Evolutionary conservation across 92 coral and sea anemone genomes (phyloP), one percentile per base, ranked within the genome.

Genomic region (Palythoa heliodiscus): DNA sequence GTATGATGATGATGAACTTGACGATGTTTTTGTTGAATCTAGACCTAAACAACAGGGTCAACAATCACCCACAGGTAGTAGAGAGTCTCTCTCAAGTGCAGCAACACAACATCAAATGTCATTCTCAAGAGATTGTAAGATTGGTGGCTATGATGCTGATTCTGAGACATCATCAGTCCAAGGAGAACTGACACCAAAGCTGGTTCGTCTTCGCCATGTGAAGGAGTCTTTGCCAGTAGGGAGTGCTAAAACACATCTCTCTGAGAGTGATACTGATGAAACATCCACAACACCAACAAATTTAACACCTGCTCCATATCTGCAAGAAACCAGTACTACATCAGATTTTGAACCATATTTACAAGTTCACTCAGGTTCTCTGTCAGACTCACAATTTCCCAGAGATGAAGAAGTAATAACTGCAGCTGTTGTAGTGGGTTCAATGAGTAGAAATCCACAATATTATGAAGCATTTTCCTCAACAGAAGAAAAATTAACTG

Each of bases 111-210:
- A 60, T 14, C 68, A 17, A 54, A 54, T 22, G 19, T 52, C n/a
- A 88, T 55, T 76, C 70, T 72, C 88, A 50, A 37, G 71, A 16
- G 73, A 64, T 73, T 61, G 19, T 11, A 70, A 47, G 23, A 9
- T 80, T 43, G 87, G 87, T 88, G 92, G 99, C 71, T 94, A 98
- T 82, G 99, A 96, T 89, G 99, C 99, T 11, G 99, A 96, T 80
- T 96, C 99, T 7, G 99, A 96, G 74, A 96, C 95, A 37, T 96
- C 99, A 14, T 96, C 98, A 48, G 90, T 90, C 24, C 91, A 85
- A 69, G 93, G 93, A 35, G 73, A 80, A 68, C 73, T 80, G 24
- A 17, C 93, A 9, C 93, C 95, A 29, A 82, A 86, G 57, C 90
- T 87, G 64, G 91, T 89, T 2, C 95, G 87, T 58, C 87, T 73